These are phyloP conservation scores for Tinea pellionella DNA, from an alignment of 2,888 invertebrate species.

Conservation along the genomic window DNA sequence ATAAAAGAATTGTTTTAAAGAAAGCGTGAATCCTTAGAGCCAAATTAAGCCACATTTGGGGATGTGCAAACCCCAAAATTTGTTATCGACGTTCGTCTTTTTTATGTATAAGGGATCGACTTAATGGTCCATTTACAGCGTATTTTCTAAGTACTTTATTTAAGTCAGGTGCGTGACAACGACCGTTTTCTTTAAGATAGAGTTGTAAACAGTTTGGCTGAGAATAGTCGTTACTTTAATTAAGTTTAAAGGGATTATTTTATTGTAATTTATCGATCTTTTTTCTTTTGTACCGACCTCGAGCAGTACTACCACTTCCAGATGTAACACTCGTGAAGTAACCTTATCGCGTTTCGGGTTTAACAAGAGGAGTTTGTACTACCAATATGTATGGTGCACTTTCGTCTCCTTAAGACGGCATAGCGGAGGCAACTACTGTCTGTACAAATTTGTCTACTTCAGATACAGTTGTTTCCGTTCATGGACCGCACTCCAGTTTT, in stretches of 20 bases:
- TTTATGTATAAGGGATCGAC: constrained; percentile 10
- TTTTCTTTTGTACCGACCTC: too few species aligned
- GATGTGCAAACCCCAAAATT: not conserved
- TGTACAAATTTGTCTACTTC: too few species aligned
- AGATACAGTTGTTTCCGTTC: too few species aligned
- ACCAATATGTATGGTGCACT: too few species aligned
- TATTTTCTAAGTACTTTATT: constrained; percentile 20
- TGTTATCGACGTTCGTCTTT: constrained; percentile 4
- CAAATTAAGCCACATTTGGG: not conserved
- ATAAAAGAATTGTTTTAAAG: too few species aligned
- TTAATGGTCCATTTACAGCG: constrained; percentile 29
- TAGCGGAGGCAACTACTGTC: too few species aligned
- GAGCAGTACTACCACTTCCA: too few species aligned
- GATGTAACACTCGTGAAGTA: too few species aligned
- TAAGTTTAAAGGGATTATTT: constrained; percentile 18
- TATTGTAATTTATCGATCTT: not conserved
- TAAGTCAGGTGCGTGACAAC: constrained; percentile 36
- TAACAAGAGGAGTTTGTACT: too few species aligned
- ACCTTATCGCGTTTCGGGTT: too few species aligned
- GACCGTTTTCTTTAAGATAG: constrained; percentile 31
- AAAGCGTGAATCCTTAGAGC: not conserved
- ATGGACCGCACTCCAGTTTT: too few species aligned
- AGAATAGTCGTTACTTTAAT: constrained; percentile 21
- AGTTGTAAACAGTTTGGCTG: constrained; percentile 25
- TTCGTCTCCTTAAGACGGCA: too few species aligned